Conservation (phyloP, 2,888 invertebrate species). For the Cryptocephalus primarius region DNA sequence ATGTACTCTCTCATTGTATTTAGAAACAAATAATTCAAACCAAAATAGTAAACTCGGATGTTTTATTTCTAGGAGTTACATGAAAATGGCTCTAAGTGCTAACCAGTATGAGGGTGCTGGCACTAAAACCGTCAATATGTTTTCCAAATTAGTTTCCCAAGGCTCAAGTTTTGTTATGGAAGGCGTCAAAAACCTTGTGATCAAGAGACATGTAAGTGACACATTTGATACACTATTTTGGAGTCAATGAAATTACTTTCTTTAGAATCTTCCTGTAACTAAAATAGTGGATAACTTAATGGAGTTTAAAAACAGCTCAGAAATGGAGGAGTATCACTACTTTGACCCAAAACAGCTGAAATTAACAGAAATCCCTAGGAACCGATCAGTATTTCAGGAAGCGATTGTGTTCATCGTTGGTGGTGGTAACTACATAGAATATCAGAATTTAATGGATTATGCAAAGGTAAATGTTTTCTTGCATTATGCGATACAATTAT, state of each 20-base stretch:
- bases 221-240: too few species aligned
- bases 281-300: conserved; percentile 83
- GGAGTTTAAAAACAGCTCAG: conserved; percentile 66
- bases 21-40: too few species aligned
- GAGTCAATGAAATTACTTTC: conserved; percentile 3
- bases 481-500: too few species aligned
- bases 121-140: conserved; percentile 95
- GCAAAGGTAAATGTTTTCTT: conserved; percentile 53
- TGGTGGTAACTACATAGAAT: conserved; percentile 97
- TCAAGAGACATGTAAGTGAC: conserved; percentile 84
- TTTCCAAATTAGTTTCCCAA: conserved; percentile 92
- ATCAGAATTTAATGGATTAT: conserved; percentile 95
- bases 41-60: too few species aligned
- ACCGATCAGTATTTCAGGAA: conserved; percentile 67
- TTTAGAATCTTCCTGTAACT: conserved; percentile 85
- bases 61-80: conserved; percentile 49
- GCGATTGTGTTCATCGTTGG: conserved; percentile 86
- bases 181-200: conserved; percentile 96
- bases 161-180: conserved; percentile 99
- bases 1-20: too few species aligned
- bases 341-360: conserved; percentile 92
- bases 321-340: conserved; percentile 82
- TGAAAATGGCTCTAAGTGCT: conserved; percentile 56
- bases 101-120: conserved; percentile 86
- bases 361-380: conserved; percentile 52